Evolutionary conservation across 2,113 vertebrate genomes (phyloP).

Genomic region (Galeopterus variegatus): DNA sequence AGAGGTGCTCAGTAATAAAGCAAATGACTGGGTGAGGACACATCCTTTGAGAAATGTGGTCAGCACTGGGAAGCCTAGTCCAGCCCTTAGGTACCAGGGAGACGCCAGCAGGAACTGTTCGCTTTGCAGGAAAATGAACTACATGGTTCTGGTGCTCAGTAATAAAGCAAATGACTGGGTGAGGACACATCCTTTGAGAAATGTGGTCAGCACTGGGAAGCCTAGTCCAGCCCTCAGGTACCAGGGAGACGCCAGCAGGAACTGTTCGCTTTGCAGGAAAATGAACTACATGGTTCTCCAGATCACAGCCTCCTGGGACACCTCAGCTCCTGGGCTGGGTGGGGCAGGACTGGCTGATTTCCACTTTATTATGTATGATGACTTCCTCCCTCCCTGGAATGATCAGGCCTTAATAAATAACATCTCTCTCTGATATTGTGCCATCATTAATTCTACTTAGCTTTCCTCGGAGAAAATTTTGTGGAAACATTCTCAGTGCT

Average conservation of each 20-base stretch:
- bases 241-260: neutral
- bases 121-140: neutral
- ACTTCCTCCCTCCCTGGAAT: constrained; percentile 35
- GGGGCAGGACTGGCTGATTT: neutral
- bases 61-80: neutral
- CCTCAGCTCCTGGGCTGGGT: neutral
- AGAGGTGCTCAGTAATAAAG: neutral
- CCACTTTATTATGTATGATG: constrained; percentile 45
- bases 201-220: neutral
- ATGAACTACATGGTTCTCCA: accelerated
- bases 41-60: accelerated
- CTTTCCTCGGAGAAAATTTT: constrained; percentile 82
- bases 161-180: neutral
- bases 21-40: neutral
- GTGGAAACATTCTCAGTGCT: constrained; percentile 82
- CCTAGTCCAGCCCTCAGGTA: neutral
- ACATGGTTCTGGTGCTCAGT: accelerated
- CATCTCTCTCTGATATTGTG: constrained; percentile 80
- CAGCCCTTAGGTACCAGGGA: neutral
- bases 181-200: neutral
- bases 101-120: neutral
- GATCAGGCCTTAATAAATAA: constrained; percentile 84
- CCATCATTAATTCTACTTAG: constrained; percentile 84
- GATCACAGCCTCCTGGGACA: neutral
- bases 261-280: neutral